Evolutionary conservation across 2,888 invertebrate species (phyloP).

Genomic region (Podabrus alpinus): DNA sequence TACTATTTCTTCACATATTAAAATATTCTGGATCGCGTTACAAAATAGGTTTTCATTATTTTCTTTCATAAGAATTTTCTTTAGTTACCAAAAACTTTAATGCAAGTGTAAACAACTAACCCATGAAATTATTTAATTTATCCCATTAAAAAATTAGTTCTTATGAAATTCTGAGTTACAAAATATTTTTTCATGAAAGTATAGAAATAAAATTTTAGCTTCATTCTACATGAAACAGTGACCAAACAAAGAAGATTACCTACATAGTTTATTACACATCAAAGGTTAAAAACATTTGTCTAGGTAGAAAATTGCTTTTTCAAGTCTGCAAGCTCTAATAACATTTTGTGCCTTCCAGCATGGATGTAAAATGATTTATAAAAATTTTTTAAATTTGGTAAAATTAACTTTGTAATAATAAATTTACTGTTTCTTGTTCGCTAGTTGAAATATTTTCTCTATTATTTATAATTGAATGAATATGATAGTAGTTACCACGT

Average conservation of each 20-base stretch:
- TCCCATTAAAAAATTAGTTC: not conserved
- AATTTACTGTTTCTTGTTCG: not conserved
- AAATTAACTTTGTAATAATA: not conserved
- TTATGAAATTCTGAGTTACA: not conserved
- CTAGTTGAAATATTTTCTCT: not conserved
- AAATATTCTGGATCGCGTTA: not conserved
- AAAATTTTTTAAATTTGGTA: not conserved
- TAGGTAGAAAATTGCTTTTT: not conserved
- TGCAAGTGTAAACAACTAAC: not conserved
- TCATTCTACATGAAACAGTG: not conserved
- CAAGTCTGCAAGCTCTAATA: not conserved
- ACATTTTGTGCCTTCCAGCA: not conserved
- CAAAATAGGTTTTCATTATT: not conserved
- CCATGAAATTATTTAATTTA: not conserved
- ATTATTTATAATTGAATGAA: no score
- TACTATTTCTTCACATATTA: not conserved
- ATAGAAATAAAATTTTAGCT: not conserved
- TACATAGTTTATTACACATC: not conserved
- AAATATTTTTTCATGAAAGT: not conserved
- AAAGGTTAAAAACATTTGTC: not conserved
- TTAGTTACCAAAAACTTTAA: not conserved
- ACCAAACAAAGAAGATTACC: not conserved
- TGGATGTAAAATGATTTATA: not conserved
- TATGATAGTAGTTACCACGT: no score
- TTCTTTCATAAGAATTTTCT: not conserved